These are phyloP conservation scores for Mizuhopecten yessoensis DNA, from an alignment of 1,140 invertebrate genomes.

Conservation along the genomic window DNA sequence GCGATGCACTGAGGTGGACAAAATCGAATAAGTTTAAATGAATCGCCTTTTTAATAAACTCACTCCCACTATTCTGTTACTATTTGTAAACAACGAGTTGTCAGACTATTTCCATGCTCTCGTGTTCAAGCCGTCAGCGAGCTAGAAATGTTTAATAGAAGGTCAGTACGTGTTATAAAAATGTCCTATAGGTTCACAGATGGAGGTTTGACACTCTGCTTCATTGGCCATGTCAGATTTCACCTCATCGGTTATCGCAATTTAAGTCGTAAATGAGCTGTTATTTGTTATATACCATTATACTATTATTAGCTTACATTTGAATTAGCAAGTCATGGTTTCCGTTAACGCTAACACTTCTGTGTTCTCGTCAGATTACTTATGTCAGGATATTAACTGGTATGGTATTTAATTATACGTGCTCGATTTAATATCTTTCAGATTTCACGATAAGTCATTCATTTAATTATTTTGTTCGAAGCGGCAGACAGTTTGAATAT, in stretches of 20 bases:
- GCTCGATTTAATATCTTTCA: not conserved
- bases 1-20: not conserved
- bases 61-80: constrained; percentile 16
- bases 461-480: not conserved
- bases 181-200: not conserved
- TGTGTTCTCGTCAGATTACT: not conserved
- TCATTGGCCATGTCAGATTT: not conserved
- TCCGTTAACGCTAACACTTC: not conserved
- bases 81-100: constrained; percentile 20
- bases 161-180: not conserved
- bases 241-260: not conserved
- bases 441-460: not conserved
- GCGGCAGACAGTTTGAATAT: too few relatives aligned
- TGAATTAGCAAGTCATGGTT: not conserved
- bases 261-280: not conserved
- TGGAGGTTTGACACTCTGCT: constrained; percentile 3
- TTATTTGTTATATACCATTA: not conserved
- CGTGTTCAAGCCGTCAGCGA: not conserved
- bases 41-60: not conserved
- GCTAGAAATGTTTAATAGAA: not conserved
- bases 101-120: not conserved
- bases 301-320: not conserved
- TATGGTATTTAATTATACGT: not conserved
- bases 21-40: constrained; percentile 20
- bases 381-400: not conserved